phyloP scores from a whole-genome alignment of 2,888 invertebrate genomes.

The Athalia rosae region DNA sequence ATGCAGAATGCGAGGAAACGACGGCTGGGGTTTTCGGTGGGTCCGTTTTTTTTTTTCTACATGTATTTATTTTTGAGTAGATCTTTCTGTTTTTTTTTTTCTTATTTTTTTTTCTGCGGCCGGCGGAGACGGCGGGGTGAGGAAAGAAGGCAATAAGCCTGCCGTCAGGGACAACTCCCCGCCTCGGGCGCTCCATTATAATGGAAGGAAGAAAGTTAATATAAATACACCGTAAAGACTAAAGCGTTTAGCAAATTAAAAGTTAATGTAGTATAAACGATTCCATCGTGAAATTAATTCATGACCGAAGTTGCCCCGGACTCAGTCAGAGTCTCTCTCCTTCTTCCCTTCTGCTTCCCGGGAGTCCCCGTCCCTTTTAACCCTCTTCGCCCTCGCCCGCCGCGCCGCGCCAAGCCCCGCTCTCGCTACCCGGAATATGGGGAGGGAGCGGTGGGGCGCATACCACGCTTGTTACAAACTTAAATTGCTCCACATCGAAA shows the following conservation, averaged over 20 bases:
- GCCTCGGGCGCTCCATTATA: constrained; percentile 55
- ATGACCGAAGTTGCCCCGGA: constrained; percentile 56
- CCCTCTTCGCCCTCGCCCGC: constrained; percentile 10
- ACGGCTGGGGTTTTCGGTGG: too few relatives aligned
- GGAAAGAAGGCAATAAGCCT: constrained; percentile 53
- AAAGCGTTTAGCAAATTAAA: constrained; percentile 60
- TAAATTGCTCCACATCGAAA: constrained; percentile 66
- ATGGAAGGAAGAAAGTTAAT: constrained; percentile 57
- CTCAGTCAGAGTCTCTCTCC: constrained; percentile 52
- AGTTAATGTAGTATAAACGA: constrained; percentile 62
- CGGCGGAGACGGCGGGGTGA: background rate
- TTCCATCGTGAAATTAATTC: constrained; percentile 62
- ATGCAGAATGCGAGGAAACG: too few relatives aligned
- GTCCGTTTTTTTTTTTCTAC: too few relatives aligned
- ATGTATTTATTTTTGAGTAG: background rate
- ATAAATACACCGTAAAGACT: constrained; percentile 53
- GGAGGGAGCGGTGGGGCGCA: constrained; percentile 50
- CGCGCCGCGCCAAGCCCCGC: constrained; percentile 16
- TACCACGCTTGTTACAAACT: constrained; percentile 63
- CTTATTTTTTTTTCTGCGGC: background rate
- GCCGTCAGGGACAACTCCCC: constrained; percentile 56
- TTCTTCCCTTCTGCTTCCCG: constrained; percentile 23
- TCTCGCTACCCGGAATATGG: constrained; percentile 12
- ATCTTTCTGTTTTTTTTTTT: too few relatives aligned
- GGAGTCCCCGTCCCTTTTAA: background rate